Conservation (phyloP, 2,113 vertebrate genomes). For the Scomber scombrus region DNA sequence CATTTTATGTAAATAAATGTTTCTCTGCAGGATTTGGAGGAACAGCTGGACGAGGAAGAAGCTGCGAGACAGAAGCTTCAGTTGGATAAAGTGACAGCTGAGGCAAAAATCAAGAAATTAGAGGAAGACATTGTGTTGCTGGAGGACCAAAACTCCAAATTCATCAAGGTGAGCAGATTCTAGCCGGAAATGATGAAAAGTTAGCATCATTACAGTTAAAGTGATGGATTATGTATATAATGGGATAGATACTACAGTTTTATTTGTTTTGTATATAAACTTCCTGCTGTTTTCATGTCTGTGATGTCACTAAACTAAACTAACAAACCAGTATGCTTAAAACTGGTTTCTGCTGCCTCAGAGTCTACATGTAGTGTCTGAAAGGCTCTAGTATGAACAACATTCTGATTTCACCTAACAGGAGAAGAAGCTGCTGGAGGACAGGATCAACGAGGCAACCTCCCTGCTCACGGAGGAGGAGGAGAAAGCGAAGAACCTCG, state of each 20-base stretch:
- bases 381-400: neutral
- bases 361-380: no score
- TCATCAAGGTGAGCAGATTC: conserved; percentile 89
- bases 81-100: conserved; percentile 97
- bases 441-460: conserved; percentile 93
- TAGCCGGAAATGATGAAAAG: neutral
- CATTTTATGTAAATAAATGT: no score
- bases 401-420: conserved; percentile 59
- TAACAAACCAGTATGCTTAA: no score
- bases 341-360: no score
- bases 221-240: no score
- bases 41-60: conserved; percentile 97
- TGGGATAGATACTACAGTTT: no score
- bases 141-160: conserved; percentile 98
- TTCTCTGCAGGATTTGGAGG: conserved; percentile 91
- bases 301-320: no score
- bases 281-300: no score
- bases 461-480: conserved; percentile 96
- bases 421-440: conserved; percentile 98
- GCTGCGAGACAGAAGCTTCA: conserved; percentile 97
- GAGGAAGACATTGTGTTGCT: conserved; percentile 96
- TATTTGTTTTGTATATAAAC: no score
- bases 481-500: conserved; percentile 97
- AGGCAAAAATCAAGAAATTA: conserved; percentile 99
- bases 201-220: neutral